Evolutionary conservation across 2,113 vertebrate genomes (phyloP).

Genomic region (Polyodon spathula): DNA sequence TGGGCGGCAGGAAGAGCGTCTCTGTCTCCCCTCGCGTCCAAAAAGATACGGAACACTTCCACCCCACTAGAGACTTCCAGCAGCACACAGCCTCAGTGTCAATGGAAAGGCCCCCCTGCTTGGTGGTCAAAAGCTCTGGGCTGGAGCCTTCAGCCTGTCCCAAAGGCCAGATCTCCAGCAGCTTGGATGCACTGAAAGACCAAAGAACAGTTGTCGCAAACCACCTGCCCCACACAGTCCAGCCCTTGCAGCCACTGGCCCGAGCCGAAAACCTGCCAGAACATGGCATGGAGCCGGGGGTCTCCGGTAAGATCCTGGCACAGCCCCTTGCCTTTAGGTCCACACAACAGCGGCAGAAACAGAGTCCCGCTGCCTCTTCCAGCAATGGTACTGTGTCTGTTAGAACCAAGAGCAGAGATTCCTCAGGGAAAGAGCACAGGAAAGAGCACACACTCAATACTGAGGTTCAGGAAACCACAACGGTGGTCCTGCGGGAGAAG

Average conservation of each 20-base stretch:
- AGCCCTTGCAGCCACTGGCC: constrained; percentile 54
- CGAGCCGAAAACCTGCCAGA: constrained; percentile 55
- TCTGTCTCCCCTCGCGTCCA: constrained; percentile 45
- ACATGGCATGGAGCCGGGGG: constrained; percentile 42
- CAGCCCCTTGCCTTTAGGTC: constrained; percentile 40
- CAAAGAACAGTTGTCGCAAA: constrained; percentile 70
- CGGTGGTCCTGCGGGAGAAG: constrained; percentile 73
- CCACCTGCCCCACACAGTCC: constrained; percentile 58
- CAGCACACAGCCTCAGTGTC: constrained; percentile 33
- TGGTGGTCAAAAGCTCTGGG: constrained; percentile 54
- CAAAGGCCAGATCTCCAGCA: constrained; percentile 51
- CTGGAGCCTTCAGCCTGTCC: constrained; percentile 49
- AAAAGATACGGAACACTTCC: constrained; percentile 58
- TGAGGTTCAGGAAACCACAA: constrained; percentile 40
- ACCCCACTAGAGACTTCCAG: constrained; percentile 45
- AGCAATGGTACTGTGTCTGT: constrained; percentile 42
- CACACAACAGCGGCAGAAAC: constrained; percentile 30
- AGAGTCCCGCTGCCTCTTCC: constrained; percentile 46
- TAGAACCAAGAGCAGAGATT: constrained; percentile 45
- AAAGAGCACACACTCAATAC: constrained; percentile 32
- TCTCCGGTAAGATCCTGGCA: too few relatives aligned
- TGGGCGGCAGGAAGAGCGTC: constrained; percentile 16
- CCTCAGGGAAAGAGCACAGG: constrained; percentile 9
- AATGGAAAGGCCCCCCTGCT: constrained; percentile 53
- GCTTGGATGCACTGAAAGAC: constrained; percentile 56